Conservation (phyloP, 2,888 invertebrate genomes). For the Cartodere bifasciata region DNA sequence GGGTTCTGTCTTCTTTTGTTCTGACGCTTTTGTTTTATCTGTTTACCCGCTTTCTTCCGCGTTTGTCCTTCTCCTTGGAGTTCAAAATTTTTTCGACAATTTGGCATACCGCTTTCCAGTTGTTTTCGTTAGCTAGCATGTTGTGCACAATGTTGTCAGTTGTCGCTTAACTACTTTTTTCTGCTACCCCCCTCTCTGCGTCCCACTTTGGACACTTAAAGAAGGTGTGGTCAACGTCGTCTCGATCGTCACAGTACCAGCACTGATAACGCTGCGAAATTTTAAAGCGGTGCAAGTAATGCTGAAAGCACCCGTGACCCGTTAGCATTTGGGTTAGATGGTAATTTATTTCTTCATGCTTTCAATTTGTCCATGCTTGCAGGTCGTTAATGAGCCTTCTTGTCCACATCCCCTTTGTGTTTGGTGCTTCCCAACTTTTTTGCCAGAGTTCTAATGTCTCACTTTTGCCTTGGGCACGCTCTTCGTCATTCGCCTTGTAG, state of each 20-base stretch:
- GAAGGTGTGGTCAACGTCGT: slow-evolving; percentile 3
- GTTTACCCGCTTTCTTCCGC: too few relatives aligned
- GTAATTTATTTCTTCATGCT: slow-evolving; percentile 6
- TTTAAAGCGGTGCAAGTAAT: slow-evolving; percentile 5
- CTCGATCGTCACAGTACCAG: slow-evolving; percentile 1
- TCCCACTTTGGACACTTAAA: neutral
- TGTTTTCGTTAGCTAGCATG: neutral
- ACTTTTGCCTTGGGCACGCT: neutral
- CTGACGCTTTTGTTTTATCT: too few relatives aligned
- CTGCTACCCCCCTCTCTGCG: neutral
- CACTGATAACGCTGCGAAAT: neutral
- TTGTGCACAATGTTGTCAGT: neutral
- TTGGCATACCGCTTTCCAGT: neutral
- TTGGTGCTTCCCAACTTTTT: slow-evolving; percentile 2
- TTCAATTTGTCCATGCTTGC: slow-evolving; percentile 5
- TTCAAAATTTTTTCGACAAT: too few relatives aligned
- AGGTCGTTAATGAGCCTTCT: slow-evolving; percentile 7
- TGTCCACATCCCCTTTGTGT: slow-evolving; percentile 7
- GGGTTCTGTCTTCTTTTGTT: too few relatives aligned
- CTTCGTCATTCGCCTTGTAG: neutral
- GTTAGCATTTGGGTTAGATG: slow-evolving; percentile 8
- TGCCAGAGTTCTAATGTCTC: slow-evolving; percentile 1
- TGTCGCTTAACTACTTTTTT: neutral
- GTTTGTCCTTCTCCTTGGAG: too few relatives aligned
- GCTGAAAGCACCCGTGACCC: slow-evolving; percentile 8